Percentiles rank a stretch among this genome's conserved stretches.
Conservation (phyloP, 2,888 invertebrate species). For the Lithophane semibrunnea region DNA sequence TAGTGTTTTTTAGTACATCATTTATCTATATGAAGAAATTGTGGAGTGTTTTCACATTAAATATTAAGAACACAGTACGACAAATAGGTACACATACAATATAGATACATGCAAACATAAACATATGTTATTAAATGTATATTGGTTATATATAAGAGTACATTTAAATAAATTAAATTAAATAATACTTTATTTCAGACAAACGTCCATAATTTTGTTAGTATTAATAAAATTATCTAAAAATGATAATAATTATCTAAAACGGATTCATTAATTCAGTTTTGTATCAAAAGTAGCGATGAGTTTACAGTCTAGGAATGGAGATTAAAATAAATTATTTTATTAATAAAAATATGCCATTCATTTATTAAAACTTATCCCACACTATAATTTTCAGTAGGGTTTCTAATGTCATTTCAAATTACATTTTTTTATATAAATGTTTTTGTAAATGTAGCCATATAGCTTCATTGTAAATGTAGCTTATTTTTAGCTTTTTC, state of each 20-base stretch:
- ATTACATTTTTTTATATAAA: neutral
- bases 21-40: neutral
- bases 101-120: conserved; percentile 52
- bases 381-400: conserved; percentile 34
- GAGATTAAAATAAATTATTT: conserved; percentile 24
- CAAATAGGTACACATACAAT: conserved; percentile 51
- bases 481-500: too few species aligned
- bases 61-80: conserved; percentile 51
- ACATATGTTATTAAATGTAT: conserved; percentile 17
- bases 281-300: conserved; percentile 8
- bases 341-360: conserved; percentile 17
- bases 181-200: too few species aligned
- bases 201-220: too few species aligned
- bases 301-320: conserved; percentile 17
- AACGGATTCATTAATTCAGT: neutral
- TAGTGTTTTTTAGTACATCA: neutral
- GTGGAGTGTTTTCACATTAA: conserved; percentile 19
- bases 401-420: conserved; percentile 32
- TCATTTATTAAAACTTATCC: conserved; percentile 21
- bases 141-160: conserved; percentile 16
- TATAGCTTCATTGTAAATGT: neutral
- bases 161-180: neutral
- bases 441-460: neutral
- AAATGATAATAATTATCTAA: neutral
- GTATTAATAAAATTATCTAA: neutral